Percentiles rank a stretch among this genome's conserved stretches.
These are phyloP conservation scores for Dynastes hyllus DNA, from an alignment of 2,888 invertebrate genomes.

Conservation along the genomic window DNA sequence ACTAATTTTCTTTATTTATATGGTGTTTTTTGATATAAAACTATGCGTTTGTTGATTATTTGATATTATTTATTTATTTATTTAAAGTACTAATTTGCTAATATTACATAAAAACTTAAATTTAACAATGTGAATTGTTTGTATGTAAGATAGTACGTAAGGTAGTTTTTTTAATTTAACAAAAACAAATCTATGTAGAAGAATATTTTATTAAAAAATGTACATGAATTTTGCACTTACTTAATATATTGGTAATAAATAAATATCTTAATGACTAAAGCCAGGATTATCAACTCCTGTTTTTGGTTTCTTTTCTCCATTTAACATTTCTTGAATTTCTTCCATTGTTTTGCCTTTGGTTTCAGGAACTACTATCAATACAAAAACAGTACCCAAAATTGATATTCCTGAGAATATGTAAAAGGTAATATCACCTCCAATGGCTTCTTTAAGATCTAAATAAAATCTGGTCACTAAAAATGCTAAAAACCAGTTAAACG, in stretches of 20 bases:
- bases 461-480: conserved; percentile 88
- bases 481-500: conserved; percentile 87
- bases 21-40: no score
- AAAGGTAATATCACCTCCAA: conserved; percentile 80
- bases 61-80: no score
- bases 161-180: no score
- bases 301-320: conserved; percentile 59
- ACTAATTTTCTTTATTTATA: not conserved
- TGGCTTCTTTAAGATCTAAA: conserved; percentile 72
- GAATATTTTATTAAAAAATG: conserved; percentile 19
- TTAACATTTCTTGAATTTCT: conserved; percentile 76
- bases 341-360: conserved; percentile 82
- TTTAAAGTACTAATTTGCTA: no score
- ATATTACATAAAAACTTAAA: not conserved
- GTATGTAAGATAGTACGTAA: no score
- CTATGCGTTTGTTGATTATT: no score
- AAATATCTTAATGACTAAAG: conserved; percentile 30
- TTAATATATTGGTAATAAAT: conserved; percentile 27
- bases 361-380: conserved; percentile 79
- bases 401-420: conserved; percentile 84
- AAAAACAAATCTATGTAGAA: no score
- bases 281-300: conserved; percentile 52
- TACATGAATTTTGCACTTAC: conserved; percentile 10
- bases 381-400: conserved; percentile 78
- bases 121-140: not conserved